phyloP scores from a whole-genome alignment of 2,888 invertebrate species.

The Chrysotoxum bicinctum region DNA sequence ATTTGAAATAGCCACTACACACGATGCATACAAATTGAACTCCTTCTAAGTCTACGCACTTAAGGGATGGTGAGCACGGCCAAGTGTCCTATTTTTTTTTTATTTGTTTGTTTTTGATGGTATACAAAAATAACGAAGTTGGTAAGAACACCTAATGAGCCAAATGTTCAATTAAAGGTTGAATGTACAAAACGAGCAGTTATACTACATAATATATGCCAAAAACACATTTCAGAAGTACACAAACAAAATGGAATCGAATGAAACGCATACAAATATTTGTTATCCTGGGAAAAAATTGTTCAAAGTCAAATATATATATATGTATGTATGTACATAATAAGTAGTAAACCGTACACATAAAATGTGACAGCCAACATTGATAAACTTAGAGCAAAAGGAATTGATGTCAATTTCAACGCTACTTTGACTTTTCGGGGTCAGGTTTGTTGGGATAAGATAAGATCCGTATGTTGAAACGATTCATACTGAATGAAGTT shows the following conservation, averaged over 20 bases:
- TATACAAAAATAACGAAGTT: conserved; percentile 62
- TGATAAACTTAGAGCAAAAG: no score
- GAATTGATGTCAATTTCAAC: no score
- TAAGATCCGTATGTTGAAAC: no score
- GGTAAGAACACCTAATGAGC: conserved; percentile 68
- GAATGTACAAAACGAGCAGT: conserved; percentile 3
- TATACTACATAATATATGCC: not conserved
- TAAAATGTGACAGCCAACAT: not conserved
- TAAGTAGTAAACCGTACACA: no score
- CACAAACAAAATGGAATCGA: not conserved
- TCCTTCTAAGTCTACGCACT: conserved; percentile 17
- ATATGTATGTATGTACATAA: no score
- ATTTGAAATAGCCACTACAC: conserved; percentile 58
- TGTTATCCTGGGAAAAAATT: conserved; percentile 56
- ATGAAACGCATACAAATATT: conserved; percentile 30
- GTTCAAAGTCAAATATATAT: conserved; percentile 36
- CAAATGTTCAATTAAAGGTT: conserved; percentile 64
- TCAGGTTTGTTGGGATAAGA: no score
- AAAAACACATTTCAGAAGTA: not conserved
- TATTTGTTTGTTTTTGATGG: conserved; percentile 25
- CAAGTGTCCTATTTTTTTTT: conserved; percentile 26
- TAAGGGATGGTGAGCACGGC: not conserved
- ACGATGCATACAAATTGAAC: conserved; percentile 66
- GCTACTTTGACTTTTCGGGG: no score
- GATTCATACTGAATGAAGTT: no score